Percentiles rank a stretch among this genome's conserved stretches.
Evolutionary conservation across 2,797 vertebrate species (phyloP).

Genomic region (Onychomys leucogaster): DNA sequence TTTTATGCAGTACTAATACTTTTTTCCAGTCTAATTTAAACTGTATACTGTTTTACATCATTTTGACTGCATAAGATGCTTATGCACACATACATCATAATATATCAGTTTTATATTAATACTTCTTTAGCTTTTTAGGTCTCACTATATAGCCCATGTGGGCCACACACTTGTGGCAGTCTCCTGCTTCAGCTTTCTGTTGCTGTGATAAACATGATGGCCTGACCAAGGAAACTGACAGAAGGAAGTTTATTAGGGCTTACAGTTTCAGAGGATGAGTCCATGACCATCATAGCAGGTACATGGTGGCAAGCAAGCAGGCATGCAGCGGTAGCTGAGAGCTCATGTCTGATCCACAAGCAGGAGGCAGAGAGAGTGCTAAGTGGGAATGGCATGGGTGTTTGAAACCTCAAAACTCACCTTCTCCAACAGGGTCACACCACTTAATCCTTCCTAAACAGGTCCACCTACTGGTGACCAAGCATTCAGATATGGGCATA

Average conservation of each 20-base stretch:
- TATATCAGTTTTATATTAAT: not conserved
- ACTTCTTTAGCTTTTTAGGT: not conserved
- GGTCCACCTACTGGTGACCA: not conserved
- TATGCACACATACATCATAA: not conserved
- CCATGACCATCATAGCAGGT: not conserved
- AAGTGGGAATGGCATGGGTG: not conserved
- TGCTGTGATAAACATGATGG: not conserved
- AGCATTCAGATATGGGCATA: not conserved
- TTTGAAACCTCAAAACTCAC: too few relatives aligned
- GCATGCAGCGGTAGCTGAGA: too few relatives aligned
- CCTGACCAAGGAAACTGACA: not conserved
- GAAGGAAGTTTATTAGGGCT: not conserved
- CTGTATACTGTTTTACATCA: not conserved
- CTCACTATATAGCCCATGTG: not conserved
- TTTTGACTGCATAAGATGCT: not conserved
- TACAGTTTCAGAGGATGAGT: not conserved
- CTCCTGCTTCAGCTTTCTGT: not conserved
- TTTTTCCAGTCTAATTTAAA: not conserved
- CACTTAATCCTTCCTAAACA: not conserved
- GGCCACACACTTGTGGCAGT: not conserved
- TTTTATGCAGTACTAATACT: not conserved
- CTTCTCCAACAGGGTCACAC: not conserved
- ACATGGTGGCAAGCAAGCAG: too few relatives aligned
- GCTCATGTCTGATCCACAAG: not conserved
- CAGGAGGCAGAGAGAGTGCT: not conserved